Evolutionary conservation across 2,797 vertebrate species (phyloP), one percentile per base, ranked within the genome.

Genomic region (Benthosema pterotum): DNA sequence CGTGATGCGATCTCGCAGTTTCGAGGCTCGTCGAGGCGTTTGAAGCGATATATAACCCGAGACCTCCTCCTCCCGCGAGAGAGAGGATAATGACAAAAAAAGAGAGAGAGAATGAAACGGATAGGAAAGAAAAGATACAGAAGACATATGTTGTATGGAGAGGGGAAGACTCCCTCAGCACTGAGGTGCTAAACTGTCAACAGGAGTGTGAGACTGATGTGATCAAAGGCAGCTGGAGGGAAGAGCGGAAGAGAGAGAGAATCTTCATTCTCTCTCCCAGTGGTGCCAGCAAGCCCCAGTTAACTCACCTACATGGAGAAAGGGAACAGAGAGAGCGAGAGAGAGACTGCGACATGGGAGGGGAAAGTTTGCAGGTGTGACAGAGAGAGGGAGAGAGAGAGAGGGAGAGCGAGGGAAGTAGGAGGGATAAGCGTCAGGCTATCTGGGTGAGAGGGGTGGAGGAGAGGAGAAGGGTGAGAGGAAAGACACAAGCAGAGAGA

Each of bases 281-380:
- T 83, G 90, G 90, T 89, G 82, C 84, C 82, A 83, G 83, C 83
- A 91, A n/a, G 89, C 79, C 90, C 90, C 88, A 91, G 83, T 91
- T 93, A 91, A 83, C 83, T 90, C 87, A 88, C 90, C 87, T 90
- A 91, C 71, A 91, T 89, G 85, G 77, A 88, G 83, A 88, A 82
- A 71, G 75, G 79, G 84, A 79, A 75, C 74, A 77, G 65, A 63
- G 60, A 61, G 67, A 60, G 73, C 59, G 78, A 72, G 75, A 57
- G 50, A 49, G 42, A 52, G 42, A 47, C 76, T 83, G 82, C 75
- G 78, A 85, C 80, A 85, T 52, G 57, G 83, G 82, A 80, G 84
- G 88, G 79, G 85, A 83, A 88, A 84, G 87, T 90, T 86, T 89
- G 85, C 90, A 92, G 90, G 89, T 91, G 89, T 88, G 87, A 91